Evolutionary conservation across 2,888 invertebrate genomes (phyloP), one percentile per base, ranked within the genome.

Genomic region (Dromius quadrimaculatus): DNA sequence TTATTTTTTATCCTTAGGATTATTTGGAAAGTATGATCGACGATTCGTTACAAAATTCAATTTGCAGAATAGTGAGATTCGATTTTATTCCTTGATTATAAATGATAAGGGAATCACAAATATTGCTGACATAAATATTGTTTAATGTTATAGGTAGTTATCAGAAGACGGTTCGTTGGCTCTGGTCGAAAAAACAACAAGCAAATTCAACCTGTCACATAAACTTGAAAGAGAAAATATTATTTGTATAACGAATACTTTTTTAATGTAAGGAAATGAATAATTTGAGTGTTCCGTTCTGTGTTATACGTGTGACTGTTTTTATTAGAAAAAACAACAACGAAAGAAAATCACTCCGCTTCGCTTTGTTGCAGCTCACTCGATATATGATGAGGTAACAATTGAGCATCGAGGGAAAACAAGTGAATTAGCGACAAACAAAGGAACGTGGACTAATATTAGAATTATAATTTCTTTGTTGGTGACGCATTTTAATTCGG

Each of bases 231-330:
- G 62, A 41, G 41, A 62, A 38, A 45, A 64, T 36, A 64, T 64
- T 64, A 36, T 64, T 45, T 64, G 47, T 34, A 47, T 64, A 50
- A 45, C 47, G 36, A 64, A 64, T 47, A 36, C 34, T 64, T 64
- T 64, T 64, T 64, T 64, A 64, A 64, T 47, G 32, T 47, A 50
- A 64, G 64, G 64, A 64, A 64, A 36, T 64, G 50, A 47, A 64
- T 50, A 64, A 64, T 64, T 64, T 64, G 20, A 47, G 34, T 64
- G 64, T 64, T 64, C 64, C 64, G 64, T 64, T 64, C 47, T 32
- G 47, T 47, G 34, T 57, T 43, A 43, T 28, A 63, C 45, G 28
- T 32, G 63, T 43, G 43, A 63, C 23, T 54, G 50, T 54, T 54
- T 54, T 54, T 54, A 54, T 54, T 54, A 54, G 50, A 54, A 54